phyloP scores from a whole-genome alignment of 30 jellyfish, hydroid and myxozoan species.

The Clytia hemisphaerica region DNA sequence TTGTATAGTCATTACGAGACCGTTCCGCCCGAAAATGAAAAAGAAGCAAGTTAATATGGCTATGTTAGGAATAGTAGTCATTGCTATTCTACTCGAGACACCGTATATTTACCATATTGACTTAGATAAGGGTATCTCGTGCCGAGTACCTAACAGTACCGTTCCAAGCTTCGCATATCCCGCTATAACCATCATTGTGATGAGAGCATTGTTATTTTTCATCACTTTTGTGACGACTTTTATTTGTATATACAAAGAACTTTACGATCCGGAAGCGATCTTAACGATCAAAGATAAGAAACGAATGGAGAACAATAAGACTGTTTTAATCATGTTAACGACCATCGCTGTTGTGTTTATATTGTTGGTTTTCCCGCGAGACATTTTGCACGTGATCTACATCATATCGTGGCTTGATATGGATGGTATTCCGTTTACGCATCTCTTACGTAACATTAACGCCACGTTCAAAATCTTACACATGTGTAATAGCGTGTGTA shows the following conservation, averaged over 20 bases:
- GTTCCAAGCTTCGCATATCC: slow-evolving; percentile 42
- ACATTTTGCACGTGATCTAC: slow-evolving; percentile 37
- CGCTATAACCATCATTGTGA: slow-evolving; percentile 9
- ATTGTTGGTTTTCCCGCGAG: slow-evolving; percentile 56
- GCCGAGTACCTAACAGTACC: slow-evolving; percentile 34
- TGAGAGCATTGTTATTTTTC: slow-evolving; percentile 29
- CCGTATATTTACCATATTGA: slow-evolving; percentile 22
- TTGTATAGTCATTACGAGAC: slow-evolving; percentile 56
- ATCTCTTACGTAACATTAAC: slow-evolving; percentile 30
- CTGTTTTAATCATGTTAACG: slow-evolving; percentile 20
- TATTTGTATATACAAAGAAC: slow-evolving; percentile 11
- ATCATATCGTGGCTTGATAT: slow-evolving; percentile 45
- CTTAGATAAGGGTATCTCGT: slow-evolving; percentile 11
- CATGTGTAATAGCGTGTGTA: slow-evolving; percentile 54
- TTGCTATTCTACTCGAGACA: slow-evolving; percentile 32
- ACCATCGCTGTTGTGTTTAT: slow-evolving; percentile 43
- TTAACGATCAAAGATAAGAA: slow-evolving; percentile 1
- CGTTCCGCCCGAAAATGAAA: slow-evolving; percentile 33
- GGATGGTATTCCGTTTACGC: slow-evolving; percentile 26
- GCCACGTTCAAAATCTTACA: slow-evolving; percentile 50
- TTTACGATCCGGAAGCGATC: slow-evolving; percentile 5
- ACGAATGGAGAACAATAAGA: slow-evolving; percentile 14
- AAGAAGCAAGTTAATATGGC: slow-evolving; percentile 18
- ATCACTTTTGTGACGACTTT: slow-evolving; percentile 26
- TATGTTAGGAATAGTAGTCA: not conserved